These are phyloP conservation scores for Drosophila setosimentum DNA, from an alignment of 2,888 invertebrate species.

Conservation along the genomic window DNA sequence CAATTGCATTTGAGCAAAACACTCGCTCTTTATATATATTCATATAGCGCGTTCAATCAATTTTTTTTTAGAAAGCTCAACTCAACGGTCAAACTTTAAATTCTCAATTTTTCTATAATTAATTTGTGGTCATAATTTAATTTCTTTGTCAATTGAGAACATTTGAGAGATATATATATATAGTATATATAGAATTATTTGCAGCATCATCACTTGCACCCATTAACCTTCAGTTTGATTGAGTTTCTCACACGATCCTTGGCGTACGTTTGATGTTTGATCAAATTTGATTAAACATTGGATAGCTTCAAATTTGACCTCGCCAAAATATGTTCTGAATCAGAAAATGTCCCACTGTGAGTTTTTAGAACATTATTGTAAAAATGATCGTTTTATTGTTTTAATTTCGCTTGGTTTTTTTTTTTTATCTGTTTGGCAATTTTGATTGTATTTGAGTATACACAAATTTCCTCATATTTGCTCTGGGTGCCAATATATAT, in stretches of 20 bases:
- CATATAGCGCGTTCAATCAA: conserved; percentile 21
- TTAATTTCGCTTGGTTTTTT: neutral
- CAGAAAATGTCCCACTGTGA: conserved; percentile 1
- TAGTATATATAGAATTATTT: neutral
- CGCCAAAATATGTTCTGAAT: conserved; percentile 4
- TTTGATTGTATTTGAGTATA: conserved; percentile 21
- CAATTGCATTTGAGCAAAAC: conserved; percentile 17
- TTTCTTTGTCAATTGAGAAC: conserved; percentile 39
- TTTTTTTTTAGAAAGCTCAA: conserved; percentile 11
- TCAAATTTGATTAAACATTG: conserved; percentile 31
- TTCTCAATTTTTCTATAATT: conserved; percentile 40
- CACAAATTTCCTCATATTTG: conserved; percentile 48
- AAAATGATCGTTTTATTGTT: conserved; percentile 16
- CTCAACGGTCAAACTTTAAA: conserved; percentile 20
- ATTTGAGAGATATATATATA: conserved; percentile 4
- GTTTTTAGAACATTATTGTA: conserved; percentile 7
- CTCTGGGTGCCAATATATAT: conserved; percentile 20
- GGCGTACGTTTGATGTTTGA: conserved; percentile 26
- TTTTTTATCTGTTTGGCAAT: conserved; percentile 3
- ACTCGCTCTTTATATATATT: conserved; percentile 35
- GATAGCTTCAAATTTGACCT: conserved; percentile 10
- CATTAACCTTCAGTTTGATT: conserved; percentile 57
- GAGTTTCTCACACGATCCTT: conserved; percentile 13
- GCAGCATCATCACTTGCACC: conserved; percentile 31
- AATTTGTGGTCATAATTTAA: conserved; percentile 17